Evolutionary conservation across 2,113 vertebrate genomes (phyloP).

Genomic region (Mormyrus iriodes): DNA sequence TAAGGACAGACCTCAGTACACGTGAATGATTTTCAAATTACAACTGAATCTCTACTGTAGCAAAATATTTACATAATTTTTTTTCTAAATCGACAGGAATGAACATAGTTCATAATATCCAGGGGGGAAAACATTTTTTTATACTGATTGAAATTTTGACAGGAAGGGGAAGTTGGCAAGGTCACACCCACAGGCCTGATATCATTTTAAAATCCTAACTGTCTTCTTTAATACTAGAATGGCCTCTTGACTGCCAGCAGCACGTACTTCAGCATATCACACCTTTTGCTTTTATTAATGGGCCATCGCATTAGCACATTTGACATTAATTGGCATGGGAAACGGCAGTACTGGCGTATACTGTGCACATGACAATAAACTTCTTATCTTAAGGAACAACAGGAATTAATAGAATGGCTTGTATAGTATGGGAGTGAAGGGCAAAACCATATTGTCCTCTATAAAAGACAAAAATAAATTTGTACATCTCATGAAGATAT

Average conservation of each 20-base stretch:
- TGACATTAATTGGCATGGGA: too few species aligned
- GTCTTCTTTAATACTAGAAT: neutral
- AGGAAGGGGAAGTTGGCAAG: neutral
- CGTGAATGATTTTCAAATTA: neutral
- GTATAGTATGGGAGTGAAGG: neutral
- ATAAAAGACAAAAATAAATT: neutral
- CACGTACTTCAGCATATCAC: neutral
- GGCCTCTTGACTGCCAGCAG: too few species aligned
- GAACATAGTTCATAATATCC: neutral
- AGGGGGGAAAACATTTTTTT: too few species aligned
- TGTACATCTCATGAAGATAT: neutral
- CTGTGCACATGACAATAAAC: neutral
- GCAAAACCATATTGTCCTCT: neutral
- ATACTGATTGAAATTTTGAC: neutral
- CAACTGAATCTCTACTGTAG: neutral
- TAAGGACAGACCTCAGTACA: neutral
- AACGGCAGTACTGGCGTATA: too few species aligned
- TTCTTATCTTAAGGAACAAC: neutral
- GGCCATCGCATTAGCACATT: neutral
- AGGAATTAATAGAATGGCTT: neutral
- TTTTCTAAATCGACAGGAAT: neutral
- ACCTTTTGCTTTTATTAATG: neutral
- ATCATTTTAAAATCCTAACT: too few species aligned
- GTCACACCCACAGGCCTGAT: neutral
- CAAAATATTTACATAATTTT: neutral